Percentiles rank a stretch among this genome's conserved stretches.
Evolutionary conservation across 2,888 invertebrate genomes (phyloP).

Genomic region (Microdon myrmicae): DNA sequence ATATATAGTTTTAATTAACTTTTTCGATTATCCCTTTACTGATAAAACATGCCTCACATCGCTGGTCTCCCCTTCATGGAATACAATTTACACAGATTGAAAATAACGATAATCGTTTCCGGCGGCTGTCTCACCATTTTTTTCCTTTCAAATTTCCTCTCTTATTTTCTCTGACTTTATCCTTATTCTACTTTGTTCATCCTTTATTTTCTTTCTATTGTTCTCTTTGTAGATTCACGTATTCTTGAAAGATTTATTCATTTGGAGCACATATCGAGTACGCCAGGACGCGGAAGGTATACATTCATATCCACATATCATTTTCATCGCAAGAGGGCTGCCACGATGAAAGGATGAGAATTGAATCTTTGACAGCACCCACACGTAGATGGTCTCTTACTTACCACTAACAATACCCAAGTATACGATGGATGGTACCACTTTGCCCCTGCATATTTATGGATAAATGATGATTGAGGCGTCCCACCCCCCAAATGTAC

Average conservation of each 20-base stretch:
- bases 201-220: slow-evolving; percentile 25
- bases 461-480: too few relatives aligned
- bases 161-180: slow-evolving; percentile 27
- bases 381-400: slow-evolving; percentile 27
- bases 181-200: slow-evolving; percentile 20
- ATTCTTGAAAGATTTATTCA: slow-evolving; percentile 39
- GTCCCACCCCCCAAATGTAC: too few relatives aligned
- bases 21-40: too few relatives aligned
- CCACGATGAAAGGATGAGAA: slow-evolving; percentile 24
- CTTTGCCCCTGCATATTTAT: too few relatives aligned
- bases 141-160: too few relatives aligned
- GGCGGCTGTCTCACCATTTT: too few relatives aligned
- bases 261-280: slow-evolving; percentile 31
- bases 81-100: slow-evolving; percentile 37
- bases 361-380: slow-evolving; percentile 30
- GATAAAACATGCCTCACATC: too few relatives aligned
- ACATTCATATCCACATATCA: slow-evolving; percentile 15
- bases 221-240: slow-evolving; percentile 34
- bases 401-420: slow-evolving; percentile 14
- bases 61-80: slow-evolving; percentile 16
- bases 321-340: slow-evolving; percentile 20
- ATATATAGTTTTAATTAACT: slow-evolving; percentile 21
- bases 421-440: too few relatives aligned
- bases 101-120: slow-evolving; percentile 31
- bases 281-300: slow-evolving; percentile 7